Evolutionary conservation across 2,797 vertebrate genomes (phyloP), one percentile per base, ranked within the genome.

Genomic region (Basileuterus tristriatus): DNA sequence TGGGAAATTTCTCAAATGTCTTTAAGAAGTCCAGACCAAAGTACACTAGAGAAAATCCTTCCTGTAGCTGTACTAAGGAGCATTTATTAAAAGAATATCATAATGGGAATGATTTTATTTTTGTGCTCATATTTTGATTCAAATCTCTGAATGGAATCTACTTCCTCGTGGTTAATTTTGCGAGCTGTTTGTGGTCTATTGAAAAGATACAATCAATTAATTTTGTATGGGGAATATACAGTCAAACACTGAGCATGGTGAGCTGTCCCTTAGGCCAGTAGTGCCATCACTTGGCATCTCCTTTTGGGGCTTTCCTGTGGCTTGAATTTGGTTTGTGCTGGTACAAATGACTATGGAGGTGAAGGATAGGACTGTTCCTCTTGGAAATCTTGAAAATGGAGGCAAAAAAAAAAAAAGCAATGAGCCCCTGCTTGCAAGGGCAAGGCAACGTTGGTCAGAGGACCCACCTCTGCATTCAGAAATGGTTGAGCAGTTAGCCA

Each of bases 391-490:
- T 56, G 52, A n/a, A 22, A 67, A 67, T 15, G 11, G 18, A 79
- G 18, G 11, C 0, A 37, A 36, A 17, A 49, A 47, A 41, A n/a
- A 47, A 41, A n/a, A 55, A 32, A 12, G 11, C 29, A 26, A 3
- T 0, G 15, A 32, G 37, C 4, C 10, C 4, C 30, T 1, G 3
- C 11, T 58, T 0, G 0, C 2, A 3, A 12, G 72, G 41, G 11
- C 7, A 34, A 41, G 37, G 22, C 19, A 55, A 0, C 9, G n/a
- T 5, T 5, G 37, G 27, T 32, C 22, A 0, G 20, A 21, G 60
- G 17, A 74, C 1, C 5, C 37, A 12, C 5, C 30, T 27, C n/a
- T 15, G n/a, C 2, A 0, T 10, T 34, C 12, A 8, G 24, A 63
- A 58, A 26, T 1, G 6, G 8, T 12, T 4, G 7, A 41, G 29